Percentiles rank a stretch among this genome's conserved stretches.
phyloP scores from a whole-genome alignment of 2,113 vertebrate species.

The Aldabrachelys gigantea region DNA sequence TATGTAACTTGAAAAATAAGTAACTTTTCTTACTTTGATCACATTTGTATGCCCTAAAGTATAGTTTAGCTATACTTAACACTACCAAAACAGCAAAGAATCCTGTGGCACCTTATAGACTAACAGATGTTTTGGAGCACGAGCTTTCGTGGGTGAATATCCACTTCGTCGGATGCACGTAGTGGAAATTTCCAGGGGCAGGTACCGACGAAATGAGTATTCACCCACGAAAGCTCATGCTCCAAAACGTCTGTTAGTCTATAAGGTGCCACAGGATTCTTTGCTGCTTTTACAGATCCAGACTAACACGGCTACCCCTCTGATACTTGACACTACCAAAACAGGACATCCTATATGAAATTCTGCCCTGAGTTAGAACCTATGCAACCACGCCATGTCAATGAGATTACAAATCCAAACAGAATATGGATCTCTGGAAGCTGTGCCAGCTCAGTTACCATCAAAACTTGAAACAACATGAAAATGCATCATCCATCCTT shows the following conservation, averaged over 20 bases:
- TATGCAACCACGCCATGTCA: background rate
- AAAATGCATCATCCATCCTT: slow-evolving; percentile 62
- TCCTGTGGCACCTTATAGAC: no score
- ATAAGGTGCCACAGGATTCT: no score
- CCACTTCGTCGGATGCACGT: no score
- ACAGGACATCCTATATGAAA: background rate
- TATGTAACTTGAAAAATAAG: background rate
- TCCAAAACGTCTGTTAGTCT: no score
- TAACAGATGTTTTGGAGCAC: no score
- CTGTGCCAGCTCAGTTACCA: slow-evolving; percentile 29
- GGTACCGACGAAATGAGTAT: no score
- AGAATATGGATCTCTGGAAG: background rate
- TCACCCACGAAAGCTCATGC: no score
- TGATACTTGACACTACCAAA: background rate
- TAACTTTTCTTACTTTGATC: background rate
- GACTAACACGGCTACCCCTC: no score
- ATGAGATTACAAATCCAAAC: background rate
- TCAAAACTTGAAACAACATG: slow-evolving; percentile 42
- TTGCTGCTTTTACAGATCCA: no score
- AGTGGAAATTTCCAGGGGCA: no score
- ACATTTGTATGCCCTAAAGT: background rate
- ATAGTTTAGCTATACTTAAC: background rate
- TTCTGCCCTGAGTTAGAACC: no score
- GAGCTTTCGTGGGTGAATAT: no score
- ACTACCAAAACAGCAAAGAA: background rate